phyloP scores from a whole-genome alignment of 2,888 invertebrate genomes.

The Eucriotettix oculatus region DNA sequence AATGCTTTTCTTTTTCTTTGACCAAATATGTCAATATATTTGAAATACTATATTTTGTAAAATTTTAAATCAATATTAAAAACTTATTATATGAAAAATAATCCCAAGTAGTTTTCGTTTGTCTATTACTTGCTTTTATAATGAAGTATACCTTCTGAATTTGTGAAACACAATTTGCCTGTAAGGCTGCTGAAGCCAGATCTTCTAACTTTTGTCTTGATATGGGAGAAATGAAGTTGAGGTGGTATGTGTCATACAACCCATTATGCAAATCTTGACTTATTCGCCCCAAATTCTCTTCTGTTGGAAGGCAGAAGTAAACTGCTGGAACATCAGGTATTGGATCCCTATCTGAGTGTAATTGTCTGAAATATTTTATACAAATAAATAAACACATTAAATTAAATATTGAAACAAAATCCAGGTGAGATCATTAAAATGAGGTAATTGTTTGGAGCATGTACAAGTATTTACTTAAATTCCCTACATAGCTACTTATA shows the following conservation, averaged over 20 bases:
- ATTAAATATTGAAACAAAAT: background rate
- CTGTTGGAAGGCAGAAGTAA: conserved; percentile 91
- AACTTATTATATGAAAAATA: no score
- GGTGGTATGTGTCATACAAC: conserved; percentile 84
- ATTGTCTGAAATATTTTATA: conserved; percentile 38
- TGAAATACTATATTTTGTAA: no score
- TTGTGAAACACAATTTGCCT: conserved; percentile 76
- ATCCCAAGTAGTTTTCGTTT: no score
- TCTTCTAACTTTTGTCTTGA: conserved; percentile 88
- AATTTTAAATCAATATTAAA: no score
- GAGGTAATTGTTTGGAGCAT: background rate
- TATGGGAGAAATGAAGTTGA: conserved; percentile 94
- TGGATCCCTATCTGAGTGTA: conserved; percentile 76
- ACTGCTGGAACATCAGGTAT: conserved; percentile 98
- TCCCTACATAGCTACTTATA: no score
- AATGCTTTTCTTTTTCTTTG: no score
- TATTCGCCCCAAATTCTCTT: conserved; percentile 89
- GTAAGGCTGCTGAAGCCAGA: conserved; percentile 80
- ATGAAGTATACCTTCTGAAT: conserved; percentile 57
- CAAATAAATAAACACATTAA: background rate
- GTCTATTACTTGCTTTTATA: background rate
- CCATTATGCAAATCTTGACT: conserved; percentile 78
- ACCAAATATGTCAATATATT: no score
- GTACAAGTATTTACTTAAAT: background rate
- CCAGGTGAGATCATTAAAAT: background rate